Percentiles rank a stretch among this genome's conserved stretches.
phyloP scores from a whole-genome alignment of 1,140 invertebrate species.

The Brachystomella parvula region DNA sequence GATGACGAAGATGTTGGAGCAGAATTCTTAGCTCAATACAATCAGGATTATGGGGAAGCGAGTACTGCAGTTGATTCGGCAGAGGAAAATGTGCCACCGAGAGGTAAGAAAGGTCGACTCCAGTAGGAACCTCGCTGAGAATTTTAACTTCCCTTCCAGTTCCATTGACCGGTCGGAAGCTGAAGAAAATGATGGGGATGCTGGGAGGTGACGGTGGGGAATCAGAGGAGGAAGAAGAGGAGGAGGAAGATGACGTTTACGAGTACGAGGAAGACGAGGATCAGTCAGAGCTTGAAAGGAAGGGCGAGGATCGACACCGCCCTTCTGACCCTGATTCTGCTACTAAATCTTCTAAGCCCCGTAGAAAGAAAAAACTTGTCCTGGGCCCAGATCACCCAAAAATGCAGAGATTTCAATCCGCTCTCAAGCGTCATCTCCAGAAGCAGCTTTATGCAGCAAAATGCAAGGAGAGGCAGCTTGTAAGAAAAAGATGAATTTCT shows the following conservation, averaged over 20 bases:
- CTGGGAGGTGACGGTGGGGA: constrained; percentile 1
- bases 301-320: not conserved
- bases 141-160: not conserved
- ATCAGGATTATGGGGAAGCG: not conserved
- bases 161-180: not conserved
- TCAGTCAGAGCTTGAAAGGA: not conserved
- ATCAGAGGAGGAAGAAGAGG: not conserved
- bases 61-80: not conserved
- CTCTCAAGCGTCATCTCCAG: constrained; percentile 51
- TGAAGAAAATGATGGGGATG: constrained; percentile 22
- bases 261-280: not conserved
- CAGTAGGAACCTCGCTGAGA: not conserved
- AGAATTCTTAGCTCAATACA: not conserved
- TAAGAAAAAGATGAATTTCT: constrained; percentile 39
- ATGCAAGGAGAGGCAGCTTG: constrained; percentile 53
- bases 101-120: not conserved
- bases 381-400: constrained; percentile 57
- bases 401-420: constrained; percentile 55
- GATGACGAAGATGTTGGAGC: not conserved
- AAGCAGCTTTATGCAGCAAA: constrained; percentile 49
- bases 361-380: constrained; percentile 39
- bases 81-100: not conserved
- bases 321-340: not conserved
- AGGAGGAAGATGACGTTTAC: not conserved
- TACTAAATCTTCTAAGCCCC: not conserved